These are phyloP conservation scores for Melinaea menophilus DNA, from an alignment of 2,888 invertebrate species.

Conservation along the genomic window DNA sequence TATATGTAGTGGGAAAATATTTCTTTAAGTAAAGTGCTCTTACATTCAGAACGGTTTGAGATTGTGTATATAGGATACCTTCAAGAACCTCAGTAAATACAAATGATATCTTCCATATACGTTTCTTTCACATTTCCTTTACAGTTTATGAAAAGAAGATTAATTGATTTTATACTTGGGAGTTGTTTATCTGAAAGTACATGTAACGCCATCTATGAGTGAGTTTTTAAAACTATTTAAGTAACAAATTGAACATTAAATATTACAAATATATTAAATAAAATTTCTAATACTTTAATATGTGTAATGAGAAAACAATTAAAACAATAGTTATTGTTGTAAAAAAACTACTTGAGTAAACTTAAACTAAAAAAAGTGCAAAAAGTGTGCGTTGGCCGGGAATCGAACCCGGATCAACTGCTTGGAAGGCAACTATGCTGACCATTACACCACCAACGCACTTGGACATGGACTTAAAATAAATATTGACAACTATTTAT, in stretches of 20 bases:
- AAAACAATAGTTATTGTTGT: too few relatives aligned
- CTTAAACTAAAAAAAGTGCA: slow-evolving; percentile 21
- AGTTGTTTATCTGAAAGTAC: slow-evolving; percentile 5
- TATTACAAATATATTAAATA: too few relatives aligned
- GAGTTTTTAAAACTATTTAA: slow-evolving; percentile 1
- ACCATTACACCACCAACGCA: slow-evolving; percentile 79
- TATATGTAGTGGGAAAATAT: too few relatives aligned
- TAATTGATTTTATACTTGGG: slow-evolving; percentile 1
- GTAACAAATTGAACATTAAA: not conserved
- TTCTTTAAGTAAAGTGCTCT: too few relatives aligned
- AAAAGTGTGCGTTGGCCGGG: slow-evolving; percentile 75
- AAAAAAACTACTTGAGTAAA: not conserved
- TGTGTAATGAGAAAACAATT: too few relatives aligned
- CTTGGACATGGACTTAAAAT: rapidly evolving
- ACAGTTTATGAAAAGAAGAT: not conserved
- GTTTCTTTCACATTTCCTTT: too few relatives aligned
- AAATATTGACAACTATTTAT: not conserved
- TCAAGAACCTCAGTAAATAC: too few relatives aligned
- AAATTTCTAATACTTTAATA: too few relatives aligned
- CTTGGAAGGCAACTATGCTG: slow-evolving; percentile 80
- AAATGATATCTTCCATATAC: too few relatives aligned
- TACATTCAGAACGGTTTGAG: too few relatives aligned
- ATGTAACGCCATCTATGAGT: slow-evolving; percentile 37
- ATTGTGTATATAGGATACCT: too few relatives aligned
- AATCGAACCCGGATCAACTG: slow-evolving; percentile 80